These are phyloP conservation scores for Parnassius glacialis DNA, from an alignment of 2,888 invertebrate species.

Conservation along the genomic window DNA sequence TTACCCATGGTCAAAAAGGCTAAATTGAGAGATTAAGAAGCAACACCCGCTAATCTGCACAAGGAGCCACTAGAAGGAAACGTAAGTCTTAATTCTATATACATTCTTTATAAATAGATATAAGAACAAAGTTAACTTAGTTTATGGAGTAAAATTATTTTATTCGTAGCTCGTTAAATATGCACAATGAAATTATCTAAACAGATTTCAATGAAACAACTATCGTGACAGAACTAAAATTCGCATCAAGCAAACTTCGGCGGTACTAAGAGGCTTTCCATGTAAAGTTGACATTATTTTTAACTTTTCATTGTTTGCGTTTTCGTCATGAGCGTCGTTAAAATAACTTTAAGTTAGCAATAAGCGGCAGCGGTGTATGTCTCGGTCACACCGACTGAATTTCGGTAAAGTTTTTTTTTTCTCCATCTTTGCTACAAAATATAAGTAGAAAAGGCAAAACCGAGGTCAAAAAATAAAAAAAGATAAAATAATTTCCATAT, in stretches of 20 bases:
- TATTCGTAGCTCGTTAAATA: neutral
- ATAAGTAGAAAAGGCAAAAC: too few species aligned
- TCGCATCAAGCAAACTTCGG: constrained; percentile 4
- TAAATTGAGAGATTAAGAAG: too few species aligned
- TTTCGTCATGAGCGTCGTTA: constrained; percentile 4
- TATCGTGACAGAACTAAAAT: constrained; percentile 10
- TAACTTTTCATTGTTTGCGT: constrained; percentile 20
- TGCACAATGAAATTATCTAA: constrained; percentile 2
- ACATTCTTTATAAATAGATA: too few species aligned
- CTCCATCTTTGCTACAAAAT: neutral
- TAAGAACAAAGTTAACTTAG: too few species aligned
- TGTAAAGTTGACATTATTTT: constrained; percentile 22
- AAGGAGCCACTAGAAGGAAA: too few species aligned
- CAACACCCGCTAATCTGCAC: too few species aligned
- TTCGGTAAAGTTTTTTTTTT: neutral
- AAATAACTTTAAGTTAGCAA: neutral
- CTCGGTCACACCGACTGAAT: neutral
- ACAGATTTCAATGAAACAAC: constrained; percentile 7
- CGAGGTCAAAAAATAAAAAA: too few species aligned
- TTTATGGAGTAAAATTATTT: constrained; percentile 5
- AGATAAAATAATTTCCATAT: too few species aligned
- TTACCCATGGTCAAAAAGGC: too few species aligned
- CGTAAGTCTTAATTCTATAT: too few species aligned
- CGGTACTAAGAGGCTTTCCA: constrained; percentile 19
- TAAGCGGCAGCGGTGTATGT: constrained; percentile 4